Evolutionary conservation across 2,113 vertebrate genomes (phyloP).

Genomic region (Tauraco erythrolophus): DNA sequence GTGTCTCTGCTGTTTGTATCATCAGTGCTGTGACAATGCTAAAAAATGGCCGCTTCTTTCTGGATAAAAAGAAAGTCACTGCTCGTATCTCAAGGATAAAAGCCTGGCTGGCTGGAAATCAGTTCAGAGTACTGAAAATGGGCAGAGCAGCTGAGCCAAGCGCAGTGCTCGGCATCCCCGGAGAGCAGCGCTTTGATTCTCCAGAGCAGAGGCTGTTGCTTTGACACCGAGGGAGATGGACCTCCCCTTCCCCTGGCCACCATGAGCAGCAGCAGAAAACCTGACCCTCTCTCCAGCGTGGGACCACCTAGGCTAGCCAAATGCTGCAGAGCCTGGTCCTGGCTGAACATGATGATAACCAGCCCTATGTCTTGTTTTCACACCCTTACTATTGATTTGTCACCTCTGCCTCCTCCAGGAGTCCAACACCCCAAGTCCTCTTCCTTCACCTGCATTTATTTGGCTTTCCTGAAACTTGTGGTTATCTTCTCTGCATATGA

Average conservation of each 20-base stretch:
- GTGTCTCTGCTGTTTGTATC: constrained; percentile 27
- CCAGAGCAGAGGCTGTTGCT: neutral
- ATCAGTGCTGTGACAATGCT: neutral
- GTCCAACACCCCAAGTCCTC: neutral
- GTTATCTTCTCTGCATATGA: neutral
- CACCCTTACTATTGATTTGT: neutral
- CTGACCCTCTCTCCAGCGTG: neutral
- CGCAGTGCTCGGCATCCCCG: neutral
- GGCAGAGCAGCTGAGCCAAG: neutral
- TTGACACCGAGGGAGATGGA: neutral
- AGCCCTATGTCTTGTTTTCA: neutral
- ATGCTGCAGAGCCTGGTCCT: neutral
- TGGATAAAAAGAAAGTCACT: constrained; percentile 29
- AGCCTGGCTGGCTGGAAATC: constrained; percentile 33
- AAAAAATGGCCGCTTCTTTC: constrained; percentile 3
- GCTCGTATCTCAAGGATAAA: constrained; percentile 49
- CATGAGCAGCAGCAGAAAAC: neutral
- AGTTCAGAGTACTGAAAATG: neutral
- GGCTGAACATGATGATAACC: neutral
- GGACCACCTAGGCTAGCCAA: neutral
- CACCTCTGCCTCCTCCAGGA: neutral
- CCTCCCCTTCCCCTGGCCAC: neutral
- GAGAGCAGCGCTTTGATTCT: neutral
- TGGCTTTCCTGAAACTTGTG: neutral
- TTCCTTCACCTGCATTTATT: neutral